phyloP scores from a whole-genome alignment of 2,888 invertebrate species.

The Ethmia dodecea region DNA sequence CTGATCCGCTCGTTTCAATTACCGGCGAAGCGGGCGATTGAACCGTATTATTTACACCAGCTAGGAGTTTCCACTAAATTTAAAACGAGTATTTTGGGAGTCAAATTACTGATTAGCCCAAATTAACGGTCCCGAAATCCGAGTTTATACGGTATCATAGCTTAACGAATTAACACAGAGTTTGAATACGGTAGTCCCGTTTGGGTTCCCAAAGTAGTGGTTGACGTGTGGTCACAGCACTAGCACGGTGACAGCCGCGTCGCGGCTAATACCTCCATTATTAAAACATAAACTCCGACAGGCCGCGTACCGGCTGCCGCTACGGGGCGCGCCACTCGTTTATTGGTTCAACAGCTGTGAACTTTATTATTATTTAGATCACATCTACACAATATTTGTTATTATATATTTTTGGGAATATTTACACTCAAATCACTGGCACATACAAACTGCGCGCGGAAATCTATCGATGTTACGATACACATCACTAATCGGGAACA shows the following conservation, averaged over 20 bases:
- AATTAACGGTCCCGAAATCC: too few species aligned
- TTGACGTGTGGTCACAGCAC: background rate
- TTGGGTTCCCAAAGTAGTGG: constrained; percentile 20
- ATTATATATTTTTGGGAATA: too few species aligned
- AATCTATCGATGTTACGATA: constrained; percentile 31
- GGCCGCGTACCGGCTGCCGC: constrained; percentile 15
- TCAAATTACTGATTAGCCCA: too few species aligned
- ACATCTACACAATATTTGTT: too few species aligned
- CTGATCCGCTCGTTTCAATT: too few species aligned
- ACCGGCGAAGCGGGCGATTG: too few species aligned
- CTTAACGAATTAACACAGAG: too few species aligned
- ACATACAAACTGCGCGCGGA: constrained; percentile 4
- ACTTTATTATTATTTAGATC: background rate
- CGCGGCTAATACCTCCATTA: constrained; percentile 41
- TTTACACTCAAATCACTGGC: constrained; percentile 2
- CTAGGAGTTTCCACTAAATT: too few species aligned
- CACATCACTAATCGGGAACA: constrained; percentile 40
- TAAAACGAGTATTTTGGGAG: too few species aligned
- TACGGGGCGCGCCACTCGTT: background rate
- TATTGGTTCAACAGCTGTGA: background rate
- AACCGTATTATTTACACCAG: too few species aligned
- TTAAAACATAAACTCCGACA: constrained; percentile 47
- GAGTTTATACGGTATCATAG: too few species aligned
- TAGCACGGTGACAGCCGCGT: constrained; percentile 1
- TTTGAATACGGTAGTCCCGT: constrained; percentile 25